Percentiles rank a stretch among this genome's conserved stretches.
Conservation (phyloP, 2,888 invertebrate genomes). For the Agriopis marginaria region DNA sequence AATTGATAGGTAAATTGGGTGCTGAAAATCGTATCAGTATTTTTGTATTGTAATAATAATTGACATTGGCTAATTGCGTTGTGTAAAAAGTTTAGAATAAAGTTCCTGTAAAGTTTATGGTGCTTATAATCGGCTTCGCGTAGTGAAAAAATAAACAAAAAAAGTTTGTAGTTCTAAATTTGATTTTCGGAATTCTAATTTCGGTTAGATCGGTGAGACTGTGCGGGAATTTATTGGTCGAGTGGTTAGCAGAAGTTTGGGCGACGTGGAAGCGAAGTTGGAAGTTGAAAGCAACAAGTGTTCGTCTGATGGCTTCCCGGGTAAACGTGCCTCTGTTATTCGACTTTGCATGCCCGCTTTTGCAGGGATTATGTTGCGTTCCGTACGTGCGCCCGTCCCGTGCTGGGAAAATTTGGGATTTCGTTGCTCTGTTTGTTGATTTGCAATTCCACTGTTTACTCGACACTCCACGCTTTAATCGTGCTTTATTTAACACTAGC, state of each 20-base stretch:
- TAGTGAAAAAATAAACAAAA: constrained; percentile 20
- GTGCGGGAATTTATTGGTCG: constrained; percentile 60
- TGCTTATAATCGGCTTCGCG: constrained; percentile 21
- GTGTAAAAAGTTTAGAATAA: constrained; percentile 31
- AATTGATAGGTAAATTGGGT: constrained; percentile 68
- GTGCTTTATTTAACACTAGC: constrained; percentile 39
- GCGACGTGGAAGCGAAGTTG: constrained; percentile 70
- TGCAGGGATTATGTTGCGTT: constrained; percentile 72
- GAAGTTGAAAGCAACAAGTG: constrained; percentile 79
- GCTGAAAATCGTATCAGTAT: constrained; percentile 60
- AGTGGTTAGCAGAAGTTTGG: constrained; percentile 55
- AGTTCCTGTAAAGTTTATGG: constrained; percentile 62
- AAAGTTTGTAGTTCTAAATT: constrained; percentile 47
- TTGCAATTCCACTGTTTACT: constrained; percentile 58
- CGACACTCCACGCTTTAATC: constrained; percentile 46
- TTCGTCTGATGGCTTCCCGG: constrained; percentile 79
- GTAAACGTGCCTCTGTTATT: constrained; percentile 82
- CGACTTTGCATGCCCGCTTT: constrained; percentile 81
- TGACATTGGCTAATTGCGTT: not conserved
- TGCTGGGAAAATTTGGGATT: constrained; percentile 65
- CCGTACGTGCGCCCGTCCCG: constrained; percentile 47
- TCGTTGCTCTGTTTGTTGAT: constrained; percentile 65
- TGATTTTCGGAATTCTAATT: constrained; percentile 56
- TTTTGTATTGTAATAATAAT: constrained; percentile 44
- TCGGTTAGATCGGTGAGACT: constrained; percentile 41